Percentiles rank a stretch among this genome's conserved stretches.
Evolutionary conservation across 2,888 invertebrate species (phyloP).

Genomic region (Disparrhopalites patrizii): DNA sequence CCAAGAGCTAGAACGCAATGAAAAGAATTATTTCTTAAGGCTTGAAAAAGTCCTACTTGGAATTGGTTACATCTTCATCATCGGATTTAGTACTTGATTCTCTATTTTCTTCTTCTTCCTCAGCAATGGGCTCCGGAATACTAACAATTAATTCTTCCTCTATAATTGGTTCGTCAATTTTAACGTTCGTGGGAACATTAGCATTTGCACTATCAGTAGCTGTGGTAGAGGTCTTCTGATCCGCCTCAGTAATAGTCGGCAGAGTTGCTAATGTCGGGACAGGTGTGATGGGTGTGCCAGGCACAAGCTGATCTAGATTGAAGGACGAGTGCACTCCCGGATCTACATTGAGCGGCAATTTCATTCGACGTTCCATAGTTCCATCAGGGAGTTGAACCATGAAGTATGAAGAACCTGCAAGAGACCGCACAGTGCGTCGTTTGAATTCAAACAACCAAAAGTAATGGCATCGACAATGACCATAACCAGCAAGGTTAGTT

Average conservation of each 20-base stretch:
- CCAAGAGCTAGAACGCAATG: no score
- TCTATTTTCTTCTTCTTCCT: slow-evolving; percentile 41
- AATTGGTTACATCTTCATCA: slow-evolving; percentile 6
- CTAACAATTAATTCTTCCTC: slow-evolving; percentile 28
- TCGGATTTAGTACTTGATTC: slow-evolving; percentile 5
- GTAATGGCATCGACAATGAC: not conserved
- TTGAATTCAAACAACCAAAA: not conserved
- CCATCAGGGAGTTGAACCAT: slow-evolving; percentile 85
- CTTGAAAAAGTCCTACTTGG: not conserved
- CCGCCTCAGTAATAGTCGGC: slow-evolving; percentile 82
- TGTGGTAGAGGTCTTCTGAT: slow-evolving; percentile 20
- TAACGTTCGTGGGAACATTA: slow-evolving; percentile 1
- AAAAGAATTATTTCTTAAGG: not conserved
- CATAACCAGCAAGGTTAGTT: no score
- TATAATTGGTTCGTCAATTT: slow-evolving; percentile 14
- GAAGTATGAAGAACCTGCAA: slow-evolving; percentile 62
- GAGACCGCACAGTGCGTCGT: not conserved
- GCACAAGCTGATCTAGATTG: slow-evolving; percentile 76
- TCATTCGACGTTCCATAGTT: slow-evolving; percentile 81
- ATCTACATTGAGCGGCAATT: slow-evolving; percentile 86
- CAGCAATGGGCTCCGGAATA: slow-evolving; percentile 46
- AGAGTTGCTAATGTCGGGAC: slow-evolving; percentile 79
- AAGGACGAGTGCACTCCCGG: slow-evolving; percentile 88
- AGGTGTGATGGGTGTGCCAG: slow-evolving; percentile 68
- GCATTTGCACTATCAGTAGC: slow-evolving; percentile 22